Percentiles rank a stretch among this genome's conserved stretches.
phyloP scores from a whole-genome alignment of 2,797 vertebrate genomes.

The Rhabdophis nuchalis region DNA sequence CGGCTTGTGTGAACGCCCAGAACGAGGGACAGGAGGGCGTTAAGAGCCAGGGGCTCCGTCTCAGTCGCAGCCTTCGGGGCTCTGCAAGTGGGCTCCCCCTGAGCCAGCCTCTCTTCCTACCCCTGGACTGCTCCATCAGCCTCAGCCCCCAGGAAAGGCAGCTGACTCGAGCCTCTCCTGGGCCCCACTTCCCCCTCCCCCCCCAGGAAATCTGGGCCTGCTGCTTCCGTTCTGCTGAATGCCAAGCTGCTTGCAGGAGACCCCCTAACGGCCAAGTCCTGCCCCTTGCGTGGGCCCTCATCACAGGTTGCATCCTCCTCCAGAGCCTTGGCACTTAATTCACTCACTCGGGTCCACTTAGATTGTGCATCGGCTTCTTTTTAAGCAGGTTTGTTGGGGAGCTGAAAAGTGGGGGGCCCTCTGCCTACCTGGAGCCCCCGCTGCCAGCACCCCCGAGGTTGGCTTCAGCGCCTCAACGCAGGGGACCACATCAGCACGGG shows the following conservation, averaged over 20 bases:
- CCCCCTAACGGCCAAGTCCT: not conserved
- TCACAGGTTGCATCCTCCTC: not conserved
- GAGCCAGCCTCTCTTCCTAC: not conserved
- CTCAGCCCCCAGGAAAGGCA: not conserved
- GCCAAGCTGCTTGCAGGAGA: not conserved
- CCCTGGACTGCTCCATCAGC: not conserved
- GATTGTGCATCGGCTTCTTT: not conserved
- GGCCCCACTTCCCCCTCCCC: not conserved
- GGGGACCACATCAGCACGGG: not conserved
- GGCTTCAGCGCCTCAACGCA: too few relatives aligned
- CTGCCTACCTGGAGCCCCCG: not conserved
- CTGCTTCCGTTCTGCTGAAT: not conserved
- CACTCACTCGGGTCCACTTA: not conserved
- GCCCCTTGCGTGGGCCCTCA: not conserved
- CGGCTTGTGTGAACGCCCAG: not conserved
- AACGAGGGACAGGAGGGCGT: not conserved
- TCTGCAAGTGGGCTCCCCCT: not conserved
- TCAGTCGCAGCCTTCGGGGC: not conserved
- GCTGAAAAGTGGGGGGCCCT: not conserved
- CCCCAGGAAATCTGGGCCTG: not conserved
- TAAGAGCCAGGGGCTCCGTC: too few relatives aligned
- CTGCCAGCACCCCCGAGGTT: not conserved
- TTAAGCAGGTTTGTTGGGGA: not conserved
- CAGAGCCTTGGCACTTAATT: not conserved
- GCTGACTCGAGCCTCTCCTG: not conserved